phyloP scores from a whole-genome alignment of 2,113 vertebrate species.

The Dicaeum eximium region DNA sequence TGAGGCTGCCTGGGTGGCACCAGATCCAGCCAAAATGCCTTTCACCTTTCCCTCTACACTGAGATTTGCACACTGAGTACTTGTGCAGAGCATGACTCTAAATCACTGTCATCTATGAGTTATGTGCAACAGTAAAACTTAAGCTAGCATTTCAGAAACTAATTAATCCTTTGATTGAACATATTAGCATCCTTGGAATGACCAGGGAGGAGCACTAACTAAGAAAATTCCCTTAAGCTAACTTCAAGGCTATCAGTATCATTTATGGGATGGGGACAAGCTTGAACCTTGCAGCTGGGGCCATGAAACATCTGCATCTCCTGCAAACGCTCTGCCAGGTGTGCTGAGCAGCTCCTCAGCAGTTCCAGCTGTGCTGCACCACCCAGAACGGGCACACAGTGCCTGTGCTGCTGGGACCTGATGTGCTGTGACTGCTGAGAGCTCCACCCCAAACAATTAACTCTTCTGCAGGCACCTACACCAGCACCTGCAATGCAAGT shows the following conservation, averaged over 20 bases:
- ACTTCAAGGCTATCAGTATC: not conserved
- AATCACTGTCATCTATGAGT: not conserved
- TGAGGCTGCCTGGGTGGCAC: not conserved
- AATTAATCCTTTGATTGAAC: not conserved
- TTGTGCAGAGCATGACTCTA: not conserved
- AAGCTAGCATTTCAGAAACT: not conserved
- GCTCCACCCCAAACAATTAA: not conserved
- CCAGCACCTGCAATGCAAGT: not conserved
- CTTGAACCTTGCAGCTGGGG: not conserved
- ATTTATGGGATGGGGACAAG: not conserved
- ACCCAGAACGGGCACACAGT: fast-evolving
- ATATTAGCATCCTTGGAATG: not conserved
- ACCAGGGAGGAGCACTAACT: not conserved
- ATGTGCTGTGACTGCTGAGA: not conserved
- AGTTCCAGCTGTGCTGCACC: fast-evolving
- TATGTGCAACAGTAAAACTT: not conserved
- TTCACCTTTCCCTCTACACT: not conserved
- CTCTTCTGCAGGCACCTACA: not conserved
- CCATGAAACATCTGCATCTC: not conserved
- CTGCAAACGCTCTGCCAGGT: not conserved
- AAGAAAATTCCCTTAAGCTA: not conserved
- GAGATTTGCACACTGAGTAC: not conserved
- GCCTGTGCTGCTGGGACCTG: not conserved
- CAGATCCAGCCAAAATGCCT: not conserved
- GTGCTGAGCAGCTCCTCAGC: not conserved